A percentile compares a stretch with the other conserved stretches of the same genome.
These are phyloP conservation scores for Siderastrea siderea DNA, from an alignment of 92 coral and sea anemone genomes.

Conservation along the genomic window DNA sequence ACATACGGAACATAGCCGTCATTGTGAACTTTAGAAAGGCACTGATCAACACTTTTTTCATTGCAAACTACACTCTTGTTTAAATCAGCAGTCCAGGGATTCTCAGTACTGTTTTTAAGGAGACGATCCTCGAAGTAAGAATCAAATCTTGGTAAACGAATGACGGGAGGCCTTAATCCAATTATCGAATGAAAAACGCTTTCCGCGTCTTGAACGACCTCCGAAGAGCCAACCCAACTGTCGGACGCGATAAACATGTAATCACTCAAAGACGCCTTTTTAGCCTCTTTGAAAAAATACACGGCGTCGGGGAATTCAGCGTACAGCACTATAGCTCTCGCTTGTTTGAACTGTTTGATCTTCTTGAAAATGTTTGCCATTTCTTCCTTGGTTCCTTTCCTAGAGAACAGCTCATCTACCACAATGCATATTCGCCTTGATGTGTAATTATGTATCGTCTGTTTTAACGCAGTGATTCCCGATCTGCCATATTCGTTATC, in stretches of 20 bases:
- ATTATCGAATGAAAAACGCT: conserved; percentile 65
- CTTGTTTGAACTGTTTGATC: conserved; percentile 47
- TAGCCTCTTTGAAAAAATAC: conserved; percentile 76
- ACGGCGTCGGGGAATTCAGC: conserved; percentile 81
- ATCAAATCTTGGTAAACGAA: conserved; percentile 41
- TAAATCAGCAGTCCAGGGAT: conserved; percentile 61
- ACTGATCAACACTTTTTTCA: neutral
- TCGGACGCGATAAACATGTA: conserved; percentile 79
- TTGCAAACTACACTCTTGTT: conserved; percentile 35
- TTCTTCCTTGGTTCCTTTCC: conserved; percentile 49
- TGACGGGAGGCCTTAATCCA: conserved; percentile 60
- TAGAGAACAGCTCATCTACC: conserved; percentile 71
- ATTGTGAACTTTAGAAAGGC: conserved; percentile 55
- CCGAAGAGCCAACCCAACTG: conserved; percentile 80
- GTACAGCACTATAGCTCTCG: conserved; percentile 68
- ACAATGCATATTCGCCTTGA: conserved; percentile 62
- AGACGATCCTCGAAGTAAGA: conserved; percentile 20
- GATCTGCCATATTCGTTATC: conserved; percentile 84
- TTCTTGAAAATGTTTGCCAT: conserved; percentile 51
- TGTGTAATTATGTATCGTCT: conserved; percentile 43
- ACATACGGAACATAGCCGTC: conserved; percentile 80
- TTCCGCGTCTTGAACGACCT: conserved; percentile 57
- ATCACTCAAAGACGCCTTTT: conserved; percentile 44
- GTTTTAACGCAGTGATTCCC: conserved; percentile 74
- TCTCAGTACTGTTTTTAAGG: neutral